Evolutionary conservation across 2,113 vertebrate genomes (phyloP), one percentile per base, ranked within the genome.

Genomic region (Rhombomys opimus): DNA sequence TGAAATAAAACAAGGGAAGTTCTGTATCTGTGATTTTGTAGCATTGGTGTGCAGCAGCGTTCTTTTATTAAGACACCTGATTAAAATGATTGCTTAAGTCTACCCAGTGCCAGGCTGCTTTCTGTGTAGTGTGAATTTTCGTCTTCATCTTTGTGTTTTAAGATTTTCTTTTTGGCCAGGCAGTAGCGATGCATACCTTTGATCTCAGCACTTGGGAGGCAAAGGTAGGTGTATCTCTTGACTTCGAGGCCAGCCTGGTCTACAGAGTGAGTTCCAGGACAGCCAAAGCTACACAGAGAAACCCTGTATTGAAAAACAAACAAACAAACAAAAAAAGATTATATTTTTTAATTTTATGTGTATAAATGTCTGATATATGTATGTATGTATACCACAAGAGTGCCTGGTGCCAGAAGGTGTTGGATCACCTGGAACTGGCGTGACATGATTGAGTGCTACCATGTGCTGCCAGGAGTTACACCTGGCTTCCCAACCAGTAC

Each of bases 31-130:
- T 70, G 75, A 54, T 82, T 91, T 95, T 95, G 50, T 52, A 90
- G 76, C 94, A 72, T 82, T 22, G 18, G 32, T 94, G 18, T 68
- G 10, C 52, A 88, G 10, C 52, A 88, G 23, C 50, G 54, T 23
- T 88, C 52, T 93, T 80, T n/a, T 85, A 73, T 78, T 91, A 82
- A 93, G 38, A 86, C 81, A 50, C 67, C 73, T 88, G 17, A 88
- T 65, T 80, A 75, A 57, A 91, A 68, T 81, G 35, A 80, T 81
- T 54, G 27, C 68, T 86, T 93, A 72, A 82, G n/a, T 25, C 46
- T 61, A n/a, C 20, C 27, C 1, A 73, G 3, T 95, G 35, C 57
- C 54, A 75, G 5, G 35, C 81, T 30, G 35, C 81, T 18, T 73
- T 59, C 68, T 88, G 5, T 20, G 1, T 92, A n/a, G 32, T 87